Evolutionary conservation across 2,797 vertebrate genomes (phyloP), one percentile per base, ranked within the genome.

Genomic region (Myripristis jacobus): DNA sequence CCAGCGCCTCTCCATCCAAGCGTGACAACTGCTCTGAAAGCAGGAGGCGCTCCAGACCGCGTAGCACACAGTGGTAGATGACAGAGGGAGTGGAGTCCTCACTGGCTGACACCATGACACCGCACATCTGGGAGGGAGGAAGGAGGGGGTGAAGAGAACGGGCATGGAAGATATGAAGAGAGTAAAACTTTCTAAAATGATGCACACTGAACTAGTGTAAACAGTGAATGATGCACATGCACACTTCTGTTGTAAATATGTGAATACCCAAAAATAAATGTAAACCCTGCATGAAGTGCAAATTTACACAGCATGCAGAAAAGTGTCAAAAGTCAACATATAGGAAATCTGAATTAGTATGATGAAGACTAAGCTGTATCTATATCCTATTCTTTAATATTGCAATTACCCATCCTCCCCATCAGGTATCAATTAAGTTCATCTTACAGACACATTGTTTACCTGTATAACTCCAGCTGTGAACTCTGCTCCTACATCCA

Each of bases 381-480:
- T 31, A n/a, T n/a, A n/a, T n/a, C n/a, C n/a, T n/a, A n/a, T n/a
- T n/a, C n/a, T n/a, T n/a, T n/a, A n/a, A n/a, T n/a, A n/a, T n/a
- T n/a, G n/a, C n/a, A n/a, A n/a, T n/a, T 3, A 29, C 27, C 27
- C 27, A 29, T 3, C 6, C 6, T 29, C 27, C 6, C 27, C 27
- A 29, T 6, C n/a, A 29, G 27, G 1, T 2, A 7, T 22, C 3
- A 48, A 19, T 48, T 19, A 47, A 47, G 46, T 48, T 48, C 19
- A 48, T 19, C 9, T 9, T 9, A 48, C 19, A 57, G 21, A 48
- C 12, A 65, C n/a, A 18, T 16, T 13, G 1, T 9, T 62, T 88
- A 98, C 98, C 97, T 99, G 98, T 79, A 99, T 97, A 48, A 99
- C 78, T 61, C 95, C 95, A 0, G 96, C 96, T 59, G 97, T 98